phyloP scores from a whole-genome alignment of 2,113 vertebrate species.

The Perca fluviatilis region DNA sequence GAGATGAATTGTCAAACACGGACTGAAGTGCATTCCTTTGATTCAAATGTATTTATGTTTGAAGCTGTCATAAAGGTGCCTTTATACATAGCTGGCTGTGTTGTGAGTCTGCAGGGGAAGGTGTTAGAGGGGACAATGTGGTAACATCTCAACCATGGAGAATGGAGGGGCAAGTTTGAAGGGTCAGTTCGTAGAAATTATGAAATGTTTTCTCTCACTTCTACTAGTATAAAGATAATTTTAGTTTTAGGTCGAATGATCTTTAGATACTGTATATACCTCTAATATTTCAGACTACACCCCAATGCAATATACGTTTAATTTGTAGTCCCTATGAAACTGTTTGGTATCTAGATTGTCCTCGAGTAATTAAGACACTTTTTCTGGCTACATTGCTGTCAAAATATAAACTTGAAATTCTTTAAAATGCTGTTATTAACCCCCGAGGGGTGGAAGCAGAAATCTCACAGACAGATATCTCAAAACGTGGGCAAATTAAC shows the following conservation, averaged over 20 bases:
- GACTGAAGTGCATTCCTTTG: conserved; percentile 20
- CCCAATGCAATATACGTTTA: not conserved
- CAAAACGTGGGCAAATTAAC: not conserved
- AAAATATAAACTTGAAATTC: not conserved
- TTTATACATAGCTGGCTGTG: not conserved
- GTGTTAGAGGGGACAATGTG: not conserved
- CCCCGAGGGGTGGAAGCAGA: not conserved
- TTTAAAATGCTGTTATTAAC: too few species aligned
- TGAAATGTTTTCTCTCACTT: not conserved
- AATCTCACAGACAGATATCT: not conserved
- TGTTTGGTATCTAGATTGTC: not conserved
- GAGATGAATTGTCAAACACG: not conserved
- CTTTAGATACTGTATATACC: not conserved
- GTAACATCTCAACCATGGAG: not conserved
- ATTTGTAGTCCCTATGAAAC: not conserved
- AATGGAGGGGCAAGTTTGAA: not conserved
- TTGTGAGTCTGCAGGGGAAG: not conserved
- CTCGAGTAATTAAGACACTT: not conserved
- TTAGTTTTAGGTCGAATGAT: not conserved
- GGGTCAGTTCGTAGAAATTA: not conserved
- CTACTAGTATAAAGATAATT: not conserved
- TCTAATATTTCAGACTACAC: not conserved
- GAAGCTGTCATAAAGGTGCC: not conserved
- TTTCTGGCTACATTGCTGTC: conserved; percentile 3
- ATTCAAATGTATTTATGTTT: conserved; percentile 14